These are phyloP conservation scores for Mesodorylaimus sp. DNA, from an alignment of 2,888 invertebrate genomes.

Conservation along the genomic window DNA sequence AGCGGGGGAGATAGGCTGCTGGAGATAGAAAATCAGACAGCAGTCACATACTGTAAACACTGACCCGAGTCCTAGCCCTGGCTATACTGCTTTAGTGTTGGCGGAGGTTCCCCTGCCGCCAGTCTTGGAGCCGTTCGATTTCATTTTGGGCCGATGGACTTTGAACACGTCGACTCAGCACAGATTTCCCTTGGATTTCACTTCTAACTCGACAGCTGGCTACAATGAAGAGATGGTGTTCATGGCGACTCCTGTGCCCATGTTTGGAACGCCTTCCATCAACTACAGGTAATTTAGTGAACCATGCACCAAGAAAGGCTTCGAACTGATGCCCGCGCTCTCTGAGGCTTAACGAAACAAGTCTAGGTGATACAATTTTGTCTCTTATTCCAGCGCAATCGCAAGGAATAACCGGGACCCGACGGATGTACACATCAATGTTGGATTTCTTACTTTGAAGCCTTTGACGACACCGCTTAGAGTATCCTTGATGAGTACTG, in stretches of 20 bases:
- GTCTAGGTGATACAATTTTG: too few relatives aligned
- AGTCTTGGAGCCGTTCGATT: constrained; percentile 27
- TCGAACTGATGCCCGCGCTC: too few relatives aligned
- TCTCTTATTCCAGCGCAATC: neutral
- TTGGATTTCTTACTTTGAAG: neutral
- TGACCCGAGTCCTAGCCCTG: too few relatives aligned
- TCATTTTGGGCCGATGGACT: constrained; percentile 27
- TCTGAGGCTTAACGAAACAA: too few relatives aligned
- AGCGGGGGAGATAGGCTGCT: too few relatives aligned
- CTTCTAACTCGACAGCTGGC: constrained; percentile 3
- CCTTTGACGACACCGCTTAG: neutral
- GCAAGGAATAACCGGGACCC: neutral
- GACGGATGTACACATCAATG: too few relatives aligned
- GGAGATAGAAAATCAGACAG: too few relatives aligned
- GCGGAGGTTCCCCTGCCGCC: constrained; percentile 27
- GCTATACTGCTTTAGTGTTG: too few relatives aligned
- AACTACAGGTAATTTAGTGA: constrained; percentile 25
- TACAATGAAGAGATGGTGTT: constrained; percentile 26
- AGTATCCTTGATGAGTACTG: neutral
- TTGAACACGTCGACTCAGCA: constrained; percentile 6
- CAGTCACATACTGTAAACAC: too few relatives aligned
- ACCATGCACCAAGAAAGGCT: too few relatives aligned
- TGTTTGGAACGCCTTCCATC: constrained; percentile 29
- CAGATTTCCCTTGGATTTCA: constrained; percentile 26
- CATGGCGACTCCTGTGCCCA: constrained; percentile 25